These are phyloP conservation scores for Huso huso DNA, from an alignment of 2,797 vertebrate species.

Conservation along the genomic window DNA sequence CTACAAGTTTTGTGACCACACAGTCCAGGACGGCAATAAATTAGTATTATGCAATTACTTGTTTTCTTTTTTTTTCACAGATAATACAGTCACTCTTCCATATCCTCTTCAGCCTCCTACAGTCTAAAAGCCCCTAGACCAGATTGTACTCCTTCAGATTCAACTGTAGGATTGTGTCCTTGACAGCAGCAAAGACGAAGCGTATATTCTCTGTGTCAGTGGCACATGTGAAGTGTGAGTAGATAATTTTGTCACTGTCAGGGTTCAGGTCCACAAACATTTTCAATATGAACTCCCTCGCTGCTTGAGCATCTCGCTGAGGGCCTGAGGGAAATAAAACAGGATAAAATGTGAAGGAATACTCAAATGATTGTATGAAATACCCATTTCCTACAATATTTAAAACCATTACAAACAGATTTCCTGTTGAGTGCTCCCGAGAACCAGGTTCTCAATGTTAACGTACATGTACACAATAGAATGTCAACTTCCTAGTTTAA, in stretches of 20 bases:
- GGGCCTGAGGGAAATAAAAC: conserved; percentile 57
- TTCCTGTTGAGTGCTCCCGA: too few relatives aligned
- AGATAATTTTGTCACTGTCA: conserved; percentile 96
- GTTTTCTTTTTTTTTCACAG: conserved; percentile 60
- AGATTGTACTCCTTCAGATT: conserved; percentile 95
- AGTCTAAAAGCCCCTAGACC: conserved; percentile 64
- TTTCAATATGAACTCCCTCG: conserved; percentile 89
- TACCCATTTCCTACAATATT: too few relatives aligned
- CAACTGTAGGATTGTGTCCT: conserved; percentile 93
- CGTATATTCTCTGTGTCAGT: conserved; percentile 96
- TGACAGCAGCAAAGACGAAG: conserved; percentile 92
- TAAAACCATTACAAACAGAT: too few relatives aligned
- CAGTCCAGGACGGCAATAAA: conserved; percentile 85
- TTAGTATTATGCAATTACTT: conserved; percentile 78
- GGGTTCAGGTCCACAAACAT: conserved; percentile 97
- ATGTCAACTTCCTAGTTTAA: too few relatives aligned
- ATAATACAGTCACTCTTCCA: conserved; percentile 66
- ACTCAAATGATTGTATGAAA: background rate
- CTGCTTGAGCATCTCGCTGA: conserved; percentile 84
- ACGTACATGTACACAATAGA: too few relatives aligned
- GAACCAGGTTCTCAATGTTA: too few relatives aligned
- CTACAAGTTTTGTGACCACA: conserved; percentile 65
- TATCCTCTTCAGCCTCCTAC: conserved; percentile 41
- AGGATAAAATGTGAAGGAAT: background rate
- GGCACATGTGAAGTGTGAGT: conserved; percentile 95